These are phyloP conservation scores for Kudoa iwatai DNA, from an alignment of 30 jellyfish, hydroid and myxozoan species.

Conservation along the genomic window DNA sequence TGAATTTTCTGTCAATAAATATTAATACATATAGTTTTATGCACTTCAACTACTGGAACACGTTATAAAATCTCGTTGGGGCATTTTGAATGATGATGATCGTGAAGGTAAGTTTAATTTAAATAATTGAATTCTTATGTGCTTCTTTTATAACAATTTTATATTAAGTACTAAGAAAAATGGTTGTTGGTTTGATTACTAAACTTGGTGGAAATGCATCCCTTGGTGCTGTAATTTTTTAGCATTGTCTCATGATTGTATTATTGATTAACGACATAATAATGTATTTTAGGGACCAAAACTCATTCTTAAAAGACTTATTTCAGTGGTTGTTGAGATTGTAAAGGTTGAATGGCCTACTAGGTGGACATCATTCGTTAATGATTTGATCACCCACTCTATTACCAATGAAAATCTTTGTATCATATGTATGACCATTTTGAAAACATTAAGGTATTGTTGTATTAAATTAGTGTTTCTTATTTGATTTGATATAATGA, in stretches of 20 bases:
- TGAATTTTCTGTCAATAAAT: no score
- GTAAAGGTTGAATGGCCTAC: conserved; percentile 89
- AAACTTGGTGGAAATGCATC: no score
- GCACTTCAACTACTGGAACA: conserved; percentile 74
- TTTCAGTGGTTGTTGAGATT: conserved; percentile 7
- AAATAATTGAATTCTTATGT: no score
- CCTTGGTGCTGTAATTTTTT: no score
- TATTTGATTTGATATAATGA: no score
- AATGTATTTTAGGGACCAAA: no score
- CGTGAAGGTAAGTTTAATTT: conserved; percentile 97
- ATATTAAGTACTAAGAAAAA: no score
- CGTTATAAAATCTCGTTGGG: conserved; percentile 72
- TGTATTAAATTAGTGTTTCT: not conserved
- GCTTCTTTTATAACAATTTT: no score
- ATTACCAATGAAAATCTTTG: conserved; percentile 59
- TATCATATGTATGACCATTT: conserved; percentile 29
- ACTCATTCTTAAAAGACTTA: not conserved
- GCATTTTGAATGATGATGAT: conserved; percentile 43
- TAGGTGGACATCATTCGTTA: conserved; percentile 75
- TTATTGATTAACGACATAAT: no score
- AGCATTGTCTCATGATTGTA: no score
- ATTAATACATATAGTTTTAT: no score
- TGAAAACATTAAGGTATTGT: conserved; percentile 23
- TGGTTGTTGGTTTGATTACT: no score
- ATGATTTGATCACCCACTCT: conserved; percentile 77